A percentile compares a stretch with the other conserved stretches of the same genome.
These are phyloP conservation scores for Cairina moschata DNA, from an alignment of 2,113 vertebrate species.

Conservation along the genomic window DNA sequence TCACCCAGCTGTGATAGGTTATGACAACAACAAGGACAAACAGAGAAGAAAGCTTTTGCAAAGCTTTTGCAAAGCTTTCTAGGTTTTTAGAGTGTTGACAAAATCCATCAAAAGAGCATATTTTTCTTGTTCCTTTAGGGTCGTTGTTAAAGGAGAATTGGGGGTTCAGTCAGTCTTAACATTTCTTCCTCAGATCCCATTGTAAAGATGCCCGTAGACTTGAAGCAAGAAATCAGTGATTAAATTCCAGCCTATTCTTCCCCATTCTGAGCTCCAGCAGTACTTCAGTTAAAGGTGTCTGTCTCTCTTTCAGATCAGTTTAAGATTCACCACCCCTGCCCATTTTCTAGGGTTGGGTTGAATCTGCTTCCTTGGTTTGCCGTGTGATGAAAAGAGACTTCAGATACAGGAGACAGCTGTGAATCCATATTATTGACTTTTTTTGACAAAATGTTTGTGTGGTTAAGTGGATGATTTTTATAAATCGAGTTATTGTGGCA, in stretches of 20 bases:
- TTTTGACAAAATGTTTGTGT: conserved; percentile 10
- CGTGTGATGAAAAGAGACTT: conserved; percentile 12
- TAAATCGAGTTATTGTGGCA: background rate
- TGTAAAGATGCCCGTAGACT: background rate
- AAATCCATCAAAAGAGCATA: background rate
- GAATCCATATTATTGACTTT: conserved; percentile 60
- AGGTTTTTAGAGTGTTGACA: background rate
- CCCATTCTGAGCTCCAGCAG: background rate
- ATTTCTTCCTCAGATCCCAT: background rate
- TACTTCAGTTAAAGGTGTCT: background rate
- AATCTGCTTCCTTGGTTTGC: background rate
- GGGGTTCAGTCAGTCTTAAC: background rate
- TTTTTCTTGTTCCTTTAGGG: background rate
- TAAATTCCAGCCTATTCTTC: background rate
- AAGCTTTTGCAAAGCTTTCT: background rate
- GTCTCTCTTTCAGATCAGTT: background rate
- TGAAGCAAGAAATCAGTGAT: background rate
- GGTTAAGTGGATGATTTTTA: conserved; percentile 56
- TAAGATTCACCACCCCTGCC: background rate
- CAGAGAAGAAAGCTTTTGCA: background rate
- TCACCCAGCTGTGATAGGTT: background rate
- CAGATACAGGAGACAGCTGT: background rate
- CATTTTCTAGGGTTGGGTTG: background rate
- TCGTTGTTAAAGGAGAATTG: accelerated
- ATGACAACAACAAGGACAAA: background rate